These are phyloP conservation scores for Pluvialis apricaria DNA, from an alignment of 2,113 vertebrate genomes.

Conservation along the genomic window DNA sequence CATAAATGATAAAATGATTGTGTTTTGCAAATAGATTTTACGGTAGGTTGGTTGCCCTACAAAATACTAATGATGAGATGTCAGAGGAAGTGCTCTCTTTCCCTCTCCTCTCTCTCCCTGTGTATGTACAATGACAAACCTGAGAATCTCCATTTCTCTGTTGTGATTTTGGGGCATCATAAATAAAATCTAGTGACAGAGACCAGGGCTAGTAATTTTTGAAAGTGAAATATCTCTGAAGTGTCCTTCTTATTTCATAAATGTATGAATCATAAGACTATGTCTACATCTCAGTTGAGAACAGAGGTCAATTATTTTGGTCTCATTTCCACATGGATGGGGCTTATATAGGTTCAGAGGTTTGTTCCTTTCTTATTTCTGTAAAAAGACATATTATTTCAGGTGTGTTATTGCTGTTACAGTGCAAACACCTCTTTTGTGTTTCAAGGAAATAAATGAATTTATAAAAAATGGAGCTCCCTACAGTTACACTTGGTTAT, in stretches of 20 bases:
- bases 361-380: neutral
- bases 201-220: conserved; percentile 51
- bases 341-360: neutral
- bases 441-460: neutral
- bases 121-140: neutral
- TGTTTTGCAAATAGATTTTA: conserved; percentile 44
- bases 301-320: neutral
- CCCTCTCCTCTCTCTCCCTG: neutral
- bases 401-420: neutral
- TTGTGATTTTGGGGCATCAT: neutral
- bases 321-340: neutral
- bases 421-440: neutral
- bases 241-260: conserved; percentile 27
- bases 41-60: conserved; percentile 16
- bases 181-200: neutral
- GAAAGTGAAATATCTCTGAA: conserved; percentile 16
- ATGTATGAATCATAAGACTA: neutral
- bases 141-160: conserved; percentile 24
- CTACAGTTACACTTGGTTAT: neutral
- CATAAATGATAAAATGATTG: conserved; percentile 42
- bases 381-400: neutral
- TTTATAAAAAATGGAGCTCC: neutral
- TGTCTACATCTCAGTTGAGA: neutral
- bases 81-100: neutral
- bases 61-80: conserved; percentile 45